Evolutionary conservation across 1,140 invertebrate species (phyloP).

Genomic region (Tetranychus urticae): DNA sequence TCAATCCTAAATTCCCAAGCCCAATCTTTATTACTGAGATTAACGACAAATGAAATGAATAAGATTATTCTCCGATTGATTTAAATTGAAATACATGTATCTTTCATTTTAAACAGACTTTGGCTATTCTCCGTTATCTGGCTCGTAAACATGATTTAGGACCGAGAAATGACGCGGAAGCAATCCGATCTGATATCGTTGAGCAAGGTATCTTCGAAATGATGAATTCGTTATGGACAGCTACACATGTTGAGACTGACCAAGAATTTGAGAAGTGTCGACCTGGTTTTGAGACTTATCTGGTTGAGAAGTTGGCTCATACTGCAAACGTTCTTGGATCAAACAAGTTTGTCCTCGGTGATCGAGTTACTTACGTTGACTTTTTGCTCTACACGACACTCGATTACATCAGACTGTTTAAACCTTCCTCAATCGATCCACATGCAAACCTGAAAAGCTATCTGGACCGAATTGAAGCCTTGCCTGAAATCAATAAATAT

Average conservation of each 20-base stretch:
- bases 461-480: not conserved
- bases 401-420: conserved; percentile 18
- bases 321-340: conserved; percentile 22
- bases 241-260: too few relatives aligned
- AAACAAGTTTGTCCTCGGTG: conserved; percentile 23
- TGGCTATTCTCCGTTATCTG: conserved; percentile 26
- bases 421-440: not conserved
- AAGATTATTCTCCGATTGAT: too few relatives aligned
- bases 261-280: too few relatives aligned
- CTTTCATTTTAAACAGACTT: too few relatives aligned
- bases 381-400: conserved; percentile 27
- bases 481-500: not conserved
- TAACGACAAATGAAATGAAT: too few relatives aligned
- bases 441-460: not conserved
- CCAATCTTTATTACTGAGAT: too few relatives aligned
- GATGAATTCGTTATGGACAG: too few relatives aligned
- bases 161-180: conserved; percentile 22
- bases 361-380: conserved; percentile 26
- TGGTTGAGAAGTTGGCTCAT: too few relatives aligned
- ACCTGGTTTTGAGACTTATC: too few relatives aligned
- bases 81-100: too few relatives aligned
- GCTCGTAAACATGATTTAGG: conserved; percentile 16
- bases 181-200: conserved; percentile 21
- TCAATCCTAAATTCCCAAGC: too few relatives aligned
- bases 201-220: conserved; percentile 20